Base-by-base conservation (phyloP, 1,140 invertebrate genomes). In the Elysia chlorotica region DNA sequence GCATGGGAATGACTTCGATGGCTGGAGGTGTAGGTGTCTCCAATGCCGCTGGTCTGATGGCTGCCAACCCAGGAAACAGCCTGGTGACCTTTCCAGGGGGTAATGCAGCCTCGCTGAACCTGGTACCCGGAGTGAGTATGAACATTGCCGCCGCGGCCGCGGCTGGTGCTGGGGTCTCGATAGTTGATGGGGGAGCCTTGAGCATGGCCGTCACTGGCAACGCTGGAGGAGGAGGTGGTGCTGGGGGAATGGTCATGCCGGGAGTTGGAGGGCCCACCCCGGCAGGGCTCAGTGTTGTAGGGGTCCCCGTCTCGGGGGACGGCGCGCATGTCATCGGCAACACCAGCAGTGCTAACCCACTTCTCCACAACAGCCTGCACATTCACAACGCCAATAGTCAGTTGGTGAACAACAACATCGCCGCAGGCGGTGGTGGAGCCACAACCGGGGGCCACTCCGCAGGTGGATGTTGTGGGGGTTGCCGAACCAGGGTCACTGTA, bases 1-100 rank as follows among this genome's bases (percentile, higher is more conserved):
- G 69, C n/a, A 71, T 71, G 69, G 59, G 69, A 28, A 71, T 71
- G 69, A 71, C 57, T 35, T 71, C 69, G 1, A 28, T 71, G 23
- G 69, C 69, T 2, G 37, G 69, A 2, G n/a, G n/a, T n/a, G n/a
- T n/a, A n/a, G n/a, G n/a, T n/a, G n/a, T n/a, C n/a, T 35, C 57
- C 0, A 71, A 63, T 63, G 2, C 69, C 1, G 59, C 33, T 1
- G 69, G 69, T 23, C 57, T 71, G 1, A 35, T 71, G 1, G 59
- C 69, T 21, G n/a, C n/a, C n/a, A n/a, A n/a, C n/a, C n/a, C 69
- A 2, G 69, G 69, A 23, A 71, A 71, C 59, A 71, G 37, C 37
- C 19, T 71, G 21, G 36, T 71, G 23, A 31, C 69, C 23, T 71
- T 71, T 35, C 69, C 69, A 1, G 69, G 69, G 5, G 59, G 54